phyloP scores from a whole-genome alignment of 2,113 vertebrate genomes.

The Mixornis gularis region DNA sequence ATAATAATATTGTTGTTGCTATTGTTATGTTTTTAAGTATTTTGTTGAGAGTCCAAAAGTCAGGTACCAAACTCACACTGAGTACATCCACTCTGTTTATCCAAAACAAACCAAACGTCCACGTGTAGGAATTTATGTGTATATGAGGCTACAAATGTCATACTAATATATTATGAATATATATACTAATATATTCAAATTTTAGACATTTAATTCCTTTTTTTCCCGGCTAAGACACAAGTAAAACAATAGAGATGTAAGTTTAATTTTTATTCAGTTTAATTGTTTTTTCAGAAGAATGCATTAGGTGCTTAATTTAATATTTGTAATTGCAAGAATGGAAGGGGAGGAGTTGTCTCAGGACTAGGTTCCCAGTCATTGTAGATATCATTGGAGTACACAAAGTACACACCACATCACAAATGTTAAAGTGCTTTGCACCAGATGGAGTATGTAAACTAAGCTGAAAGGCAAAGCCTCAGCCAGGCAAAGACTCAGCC shows the following conservation, averaged over 20 bases:
- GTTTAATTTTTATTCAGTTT: background rate
- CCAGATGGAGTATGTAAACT: background rate
- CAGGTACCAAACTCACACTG: background rate
- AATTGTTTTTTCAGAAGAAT: conserved; percentile 1
- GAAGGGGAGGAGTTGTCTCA: background rate
- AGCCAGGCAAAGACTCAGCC: background rate
- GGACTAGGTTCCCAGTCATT: background rate
- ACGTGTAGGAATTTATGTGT: background rate
- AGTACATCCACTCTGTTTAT: background rate
- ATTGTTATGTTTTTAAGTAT: background rate
- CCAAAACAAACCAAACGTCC: background rate
- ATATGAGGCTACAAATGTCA: background rate
- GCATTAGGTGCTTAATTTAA: background rate
- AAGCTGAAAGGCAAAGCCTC: background rate
- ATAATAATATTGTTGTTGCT: background rate
- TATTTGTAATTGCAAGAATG: background rate
- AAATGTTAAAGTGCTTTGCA: background rate
- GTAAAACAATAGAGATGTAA: conserved; percentile 30
- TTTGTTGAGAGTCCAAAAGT: background rate
- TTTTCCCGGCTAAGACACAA: background rate
- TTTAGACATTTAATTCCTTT: background rate
- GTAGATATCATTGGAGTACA: background rate
- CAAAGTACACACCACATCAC: background rate
- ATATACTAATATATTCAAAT: background rate
- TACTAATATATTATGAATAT: background rate